Evolutionary conservation across 2,113 vertebrate genomes (phyloP), one percentile per base, ranked within the genome.

Genomic region (Mustelus asterias): DNA sequence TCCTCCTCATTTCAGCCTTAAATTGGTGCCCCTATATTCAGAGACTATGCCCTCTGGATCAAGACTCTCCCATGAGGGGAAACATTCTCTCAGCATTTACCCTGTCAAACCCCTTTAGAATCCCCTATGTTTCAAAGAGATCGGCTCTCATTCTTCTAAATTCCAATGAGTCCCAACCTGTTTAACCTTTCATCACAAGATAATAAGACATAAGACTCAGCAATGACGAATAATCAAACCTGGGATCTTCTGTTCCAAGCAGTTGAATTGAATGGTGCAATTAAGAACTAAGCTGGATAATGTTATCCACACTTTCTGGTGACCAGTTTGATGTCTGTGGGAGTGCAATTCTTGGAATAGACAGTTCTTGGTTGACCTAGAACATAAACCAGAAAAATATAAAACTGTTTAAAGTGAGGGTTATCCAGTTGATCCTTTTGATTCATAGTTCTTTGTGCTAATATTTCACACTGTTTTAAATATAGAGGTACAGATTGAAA

Each of bases 381-480:
- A 8, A 86, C 44, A 8, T 48, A 48, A 89, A 10, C 86, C 26
- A 13, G 14, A 5, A 92, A 63, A 60, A 63, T 92, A 60, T 58
- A 92, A 92, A 63, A 11, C 29, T 18, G n/a, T 44, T 83, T 41
- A 8, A 83, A 41, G 37, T 83, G 26, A 63, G 13, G 54, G 58
- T 90, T 60, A 60, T 37, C 20, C n/a, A 41, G 60, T 10, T 65
- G 33, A 22, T 60, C 54, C 29, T 63, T 29, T 92, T 65, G 60
- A 60, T 90, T 90, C 29, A 90, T 93, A 93, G 33, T 63, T 65
- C 58, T n/a, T 92, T 63, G 33, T 65, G 33, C 11, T 93, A 20
- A 41, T 22, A 93, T 20, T 65, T 65, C 60, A 93, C n/a, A n/a
- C 14, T 67, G n/a, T 93, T 93, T 93, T 65, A 93, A 93, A 67